Conservation (phyloP, 2,113 vertebrate species). For the Halcyon senegalensis region DNA sequence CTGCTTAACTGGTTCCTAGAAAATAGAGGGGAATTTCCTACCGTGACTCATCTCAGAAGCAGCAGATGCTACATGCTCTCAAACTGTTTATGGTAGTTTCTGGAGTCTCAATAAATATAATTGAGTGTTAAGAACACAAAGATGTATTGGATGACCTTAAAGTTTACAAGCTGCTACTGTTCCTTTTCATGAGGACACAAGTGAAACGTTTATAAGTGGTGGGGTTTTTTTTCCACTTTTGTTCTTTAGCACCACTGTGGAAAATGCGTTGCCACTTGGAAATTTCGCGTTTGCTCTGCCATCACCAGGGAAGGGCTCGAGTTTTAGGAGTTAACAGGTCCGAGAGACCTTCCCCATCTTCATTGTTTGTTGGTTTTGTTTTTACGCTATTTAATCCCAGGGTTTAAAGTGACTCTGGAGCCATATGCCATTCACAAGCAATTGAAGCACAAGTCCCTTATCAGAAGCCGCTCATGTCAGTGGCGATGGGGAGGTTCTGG, state of each 20-base stretch:
- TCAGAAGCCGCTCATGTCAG: accelerated
- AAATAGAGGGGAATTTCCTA: slow-evolving; percentile 43
- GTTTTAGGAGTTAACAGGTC: neutral
- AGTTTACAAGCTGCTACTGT: neutral
- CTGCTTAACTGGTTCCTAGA: slow-evolving; percentile 41
- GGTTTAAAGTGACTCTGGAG: neutral
- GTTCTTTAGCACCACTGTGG: neutral
- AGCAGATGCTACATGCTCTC: neutral
- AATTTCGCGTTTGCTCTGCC: neutral
- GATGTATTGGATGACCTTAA: neutral
- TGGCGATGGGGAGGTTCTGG: neutral
- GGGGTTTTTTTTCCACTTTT: neutral
- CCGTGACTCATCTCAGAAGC: slow-evolving; percentile 6
- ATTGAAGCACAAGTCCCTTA: neutral
- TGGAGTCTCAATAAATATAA: neutral
- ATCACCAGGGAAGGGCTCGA: neutral
- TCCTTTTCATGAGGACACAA: neutral
- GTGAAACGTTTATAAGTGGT: neutral
- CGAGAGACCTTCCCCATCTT: neutral
- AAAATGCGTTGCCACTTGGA: neutral
- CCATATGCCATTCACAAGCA: neutral
- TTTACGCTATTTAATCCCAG: neutral
- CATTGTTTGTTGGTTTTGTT: neutral
- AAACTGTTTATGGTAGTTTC: neutral
- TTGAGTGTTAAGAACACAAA: neutral